These are phyloP conservation scores for Sitta europaea DNA, from an alignment of 2,113 vertebrate genomes.

Conservation along the genomic window DNA sequence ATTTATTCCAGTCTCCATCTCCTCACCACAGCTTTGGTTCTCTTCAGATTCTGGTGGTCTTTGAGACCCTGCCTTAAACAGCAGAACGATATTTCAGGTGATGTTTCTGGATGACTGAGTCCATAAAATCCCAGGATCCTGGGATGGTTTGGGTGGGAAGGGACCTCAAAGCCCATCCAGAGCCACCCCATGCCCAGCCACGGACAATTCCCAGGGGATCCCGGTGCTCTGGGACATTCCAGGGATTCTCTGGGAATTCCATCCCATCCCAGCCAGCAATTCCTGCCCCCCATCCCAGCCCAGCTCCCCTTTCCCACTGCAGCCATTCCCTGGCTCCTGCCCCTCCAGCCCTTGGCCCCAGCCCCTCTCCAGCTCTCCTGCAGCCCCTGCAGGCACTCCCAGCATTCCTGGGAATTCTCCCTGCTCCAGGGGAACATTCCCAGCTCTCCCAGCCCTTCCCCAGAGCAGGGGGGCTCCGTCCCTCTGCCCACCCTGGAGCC, in stretches of 20 bases:
- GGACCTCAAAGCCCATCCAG: rapidly evolving
- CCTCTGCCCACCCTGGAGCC: background rate
- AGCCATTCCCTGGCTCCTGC: background rate
- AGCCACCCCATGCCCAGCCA: rapidly evolving
- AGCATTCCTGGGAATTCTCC: no score
- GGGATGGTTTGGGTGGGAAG: background rate
- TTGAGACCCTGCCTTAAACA: background rate
- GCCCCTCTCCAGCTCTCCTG: no score
- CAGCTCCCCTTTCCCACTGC: background rate
- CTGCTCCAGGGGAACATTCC: background rate
- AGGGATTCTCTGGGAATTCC: background rate
- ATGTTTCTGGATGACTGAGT: background rate
- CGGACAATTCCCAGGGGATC: no score
- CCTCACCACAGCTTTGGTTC: background rate
- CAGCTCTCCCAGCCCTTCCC: background rate
- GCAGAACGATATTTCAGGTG: rapidly evolving
- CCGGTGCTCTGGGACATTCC: no score
- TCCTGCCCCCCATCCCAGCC: background rate
- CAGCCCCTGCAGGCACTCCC: no score
- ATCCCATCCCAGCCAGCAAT: background rate
- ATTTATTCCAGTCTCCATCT: background rate
- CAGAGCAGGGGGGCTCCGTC: background rate
- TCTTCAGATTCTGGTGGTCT: background rate
- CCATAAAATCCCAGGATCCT: background rate
- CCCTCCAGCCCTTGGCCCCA: background rate